Conservation (phyloP, 2,888 invertebrate genomes). For the Blera fallax region DNA sequence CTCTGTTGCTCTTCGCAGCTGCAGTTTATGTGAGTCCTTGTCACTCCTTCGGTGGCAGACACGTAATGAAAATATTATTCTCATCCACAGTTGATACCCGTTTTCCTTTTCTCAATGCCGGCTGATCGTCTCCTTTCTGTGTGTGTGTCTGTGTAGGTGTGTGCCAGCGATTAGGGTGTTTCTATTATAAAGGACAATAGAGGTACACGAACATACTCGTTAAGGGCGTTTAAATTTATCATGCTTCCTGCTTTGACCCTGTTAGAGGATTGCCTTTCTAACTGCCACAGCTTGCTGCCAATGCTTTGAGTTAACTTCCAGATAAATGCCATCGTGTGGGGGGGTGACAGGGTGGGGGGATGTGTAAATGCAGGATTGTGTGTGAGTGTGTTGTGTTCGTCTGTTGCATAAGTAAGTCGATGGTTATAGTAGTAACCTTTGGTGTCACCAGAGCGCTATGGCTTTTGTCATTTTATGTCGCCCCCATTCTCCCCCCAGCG, state of each 20-base stretch:
- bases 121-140: not conserved
- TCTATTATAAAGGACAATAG: not conserved
- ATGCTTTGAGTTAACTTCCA: not conserved
- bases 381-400: not conserved
- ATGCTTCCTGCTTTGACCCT: constrained; percentile 13
- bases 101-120: not conserved
- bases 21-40: too few species aligned
- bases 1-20: too few species aligned
- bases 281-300: not conserved
- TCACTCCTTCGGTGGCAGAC: not conserved
- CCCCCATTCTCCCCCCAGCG: not conserved
- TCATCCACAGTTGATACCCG: not conserved
- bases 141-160: not conserved
- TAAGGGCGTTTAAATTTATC: constrained; percentile 49
- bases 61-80: not conserved
- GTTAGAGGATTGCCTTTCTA: not conserved
- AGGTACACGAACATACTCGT: too few species aligned
- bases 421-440: not conserved
- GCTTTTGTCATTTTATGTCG: not conserved
- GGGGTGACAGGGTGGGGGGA: too few species aligned
- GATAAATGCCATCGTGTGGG: not conserved
- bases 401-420: not conserved
- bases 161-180: not conserved
- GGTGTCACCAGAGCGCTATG: not conserved
- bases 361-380: not conserved